phyloP scores from a whole-genome alignment of 2,888 invertebrate genomes.

The Drosophila atroscutellata region DNA sequence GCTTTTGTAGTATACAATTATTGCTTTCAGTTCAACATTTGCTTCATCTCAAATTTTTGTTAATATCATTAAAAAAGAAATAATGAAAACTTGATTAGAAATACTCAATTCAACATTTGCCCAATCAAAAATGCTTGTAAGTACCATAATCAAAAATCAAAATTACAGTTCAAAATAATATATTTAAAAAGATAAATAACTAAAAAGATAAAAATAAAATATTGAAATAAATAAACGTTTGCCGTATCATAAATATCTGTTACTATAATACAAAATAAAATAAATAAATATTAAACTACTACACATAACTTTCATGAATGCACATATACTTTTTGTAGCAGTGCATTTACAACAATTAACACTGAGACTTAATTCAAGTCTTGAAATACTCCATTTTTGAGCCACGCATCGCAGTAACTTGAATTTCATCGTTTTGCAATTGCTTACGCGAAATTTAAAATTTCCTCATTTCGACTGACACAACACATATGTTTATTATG shows the following conservation, averaged over 20 bases:
- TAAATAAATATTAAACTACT: neutral
- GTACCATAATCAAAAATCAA: neutral
- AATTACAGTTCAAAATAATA: neutral
- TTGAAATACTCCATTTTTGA: neutral
- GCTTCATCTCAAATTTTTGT: neutral
- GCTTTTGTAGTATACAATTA: slow-evolving; percentile 14
- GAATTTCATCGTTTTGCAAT: neutral
- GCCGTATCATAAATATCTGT: too few species aligned
- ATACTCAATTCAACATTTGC: neutral
- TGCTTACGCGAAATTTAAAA: neutral
- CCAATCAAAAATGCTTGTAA: neutral
- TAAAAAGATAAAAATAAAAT: neutral
- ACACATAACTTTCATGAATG: neutral
- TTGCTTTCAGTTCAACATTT: slow-evolving; percentile 19
- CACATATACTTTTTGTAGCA: neutral
- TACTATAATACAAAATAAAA: neutral
- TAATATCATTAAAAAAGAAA: neutral
- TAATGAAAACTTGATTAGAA: neutral
- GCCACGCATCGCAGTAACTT: neutral
- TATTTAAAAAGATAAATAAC: neutral
- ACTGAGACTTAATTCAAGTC: neutral
- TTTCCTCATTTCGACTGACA: neutral
- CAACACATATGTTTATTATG: slow-evolving; percentile 87
- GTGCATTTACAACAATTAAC: neutral
- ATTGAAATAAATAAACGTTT: neutral